Conservation (phyloP, 2,888 invertebrate genomes). For the Elysia crispata region DNA sequence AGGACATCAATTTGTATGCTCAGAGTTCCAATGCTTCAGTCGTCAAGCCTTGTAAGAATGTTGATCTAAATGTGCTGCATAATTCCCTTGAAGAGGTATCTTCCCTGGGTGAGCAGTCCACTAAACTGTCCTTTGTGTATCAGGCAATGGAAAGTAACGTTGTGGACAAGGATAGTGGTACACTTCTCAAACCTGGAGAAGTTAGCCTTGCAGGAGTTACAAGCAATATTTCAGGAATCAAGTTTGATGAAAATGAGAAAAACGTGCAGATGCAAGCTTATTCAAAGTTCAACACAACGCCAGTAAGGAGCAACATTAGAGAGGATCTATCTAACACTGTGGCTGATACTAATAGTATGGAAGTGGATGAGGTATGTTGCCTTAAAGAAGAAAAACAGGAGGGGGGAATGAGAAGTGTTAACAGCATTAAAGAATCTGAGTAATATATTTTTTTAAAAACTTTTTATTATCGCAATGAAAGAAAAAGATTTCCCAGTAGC, state of each 20-base stretch:
- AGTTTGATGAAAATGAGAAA: slow-evolving; percentile 64
- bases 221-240: slow-evolving; percentile 6
- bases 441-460: too few species aligned
- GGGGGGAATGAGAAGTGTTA: too few species aligned
- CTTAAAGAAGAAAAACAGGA: too few species aligned
- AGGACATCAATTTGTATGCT: slow-evolving; percentile 64
- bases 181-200: not conserved
- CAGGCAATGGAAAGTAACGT: not conserved
- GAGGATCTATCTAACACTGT: slow-evolving; percentile 51
- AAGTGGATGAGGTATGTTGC: slow-evolving; percentile 48
- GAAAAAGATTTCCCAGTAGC: too few species aligned
- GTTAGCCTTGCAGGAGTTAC: not conserved
- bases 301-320: slow-evolving; percentile 51
- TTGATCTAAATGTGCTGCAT: slow-evolving; percentile 47
- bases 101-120: slow-evolving; percentile 12
- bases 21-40: not conserved
- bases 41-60: slow-evolving; percentile 29
- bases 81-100: slow-evolving; percentile 47
- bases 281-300: slow-evolving; percentile 68
- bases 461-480: too few species aligned
- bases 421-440: too few species aligned
- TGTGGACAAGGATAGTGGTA: slow-evolving; percentile 19
- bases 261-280: slow-evolving; percentile 71
- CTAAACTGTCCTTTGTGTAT: not conserved
- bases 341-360: slow-evolving; percentile 47